phyloP scores from a whole-genome alignment of 2,888 invertebrate genomes.

The Cerceris rybyensis region DNA sequence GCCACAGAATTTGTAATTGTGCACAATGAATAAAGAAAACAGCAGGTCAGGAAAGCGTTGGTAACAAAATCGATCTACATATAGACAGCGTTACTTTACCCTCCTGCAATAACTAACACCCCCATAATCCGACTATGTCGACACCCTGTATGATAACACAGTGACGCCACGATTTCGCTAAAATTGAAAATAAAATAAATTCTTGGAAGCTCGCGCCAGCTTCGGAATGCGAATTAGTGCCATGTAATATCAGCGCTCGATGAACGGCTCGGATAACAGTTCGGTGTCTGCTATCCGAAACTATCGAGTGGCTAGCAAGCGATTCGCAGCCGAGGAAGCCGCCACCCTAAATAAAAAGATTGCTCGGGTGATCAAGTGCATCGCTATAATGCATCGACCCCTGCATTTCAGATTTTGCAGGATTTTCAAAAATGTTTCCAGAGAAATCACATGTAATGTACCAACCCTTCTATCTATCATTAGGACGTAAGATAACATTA shows the following conservation, averaged over 20 bases:
- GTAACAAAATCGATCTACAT: no score
- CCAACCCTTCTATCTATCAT: no score
- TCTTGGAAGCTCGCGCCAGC: not conserved
- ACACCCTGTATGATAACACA: no score
- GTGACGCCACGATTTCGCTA: no score
- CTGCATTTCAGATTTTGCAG: not conserved
- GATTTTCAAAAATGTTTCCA: not conserved
- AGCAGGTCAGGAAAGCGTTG: no score
- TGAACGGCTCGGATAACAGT: constrained; percentile 54
- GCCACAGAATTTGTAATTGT: no score
- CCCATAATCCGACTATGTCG: no score
- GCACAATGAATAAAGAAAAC: no score
- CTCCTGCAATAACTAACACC: no score
- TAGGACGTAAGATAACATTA: no score
- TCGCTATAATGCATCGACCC: constrained; percentile 16
- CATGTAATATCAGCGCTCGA: constrained; percentile 19
- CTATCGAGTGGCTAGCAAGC: constrained; percentile 42
- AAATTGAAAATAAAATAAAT: no score
- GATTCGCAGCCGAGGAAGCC: constrained; percentile 25
- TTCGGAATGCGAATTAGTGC: constrained; percentile 11
- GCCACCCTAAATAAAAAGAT: constrained; percentile 28
- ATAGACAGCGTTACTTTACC: no score
- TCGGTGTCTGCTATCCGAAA: constrained; percentile 67
- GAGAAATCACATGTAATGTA: not conserved
- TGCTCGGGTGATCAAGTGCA: constrained; percentile 22